Evolutionary conservation across 2,113 vertebrate species (phyloP), one percentile per base, ranked within the genome.

Genomic region (Vimba vimba): DNA sequence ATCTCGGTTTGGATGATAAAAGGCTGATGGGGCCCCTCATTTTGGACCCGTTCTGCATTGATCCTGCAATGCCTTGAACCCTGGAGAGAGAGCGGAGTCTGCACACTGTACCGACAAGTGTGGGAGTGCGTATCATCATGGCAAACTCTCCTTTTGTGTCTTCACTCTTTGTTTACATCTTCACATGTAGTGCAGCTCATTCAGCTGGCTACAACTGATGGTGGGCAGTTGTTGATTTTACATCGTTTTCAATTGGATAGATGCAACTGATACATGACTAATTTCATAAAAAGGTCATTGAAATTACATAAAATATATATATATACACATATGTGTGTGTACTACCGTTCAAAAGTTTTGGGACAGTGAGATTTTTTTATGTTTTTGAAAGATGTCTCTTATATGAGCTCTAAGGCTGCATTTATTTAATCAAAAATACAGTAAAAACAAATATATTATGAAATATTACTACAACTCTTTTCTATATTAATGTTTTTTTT

Each of bases 211-310:
- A 74, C 43, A 74, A 74, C 71, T 78, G 75, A 57, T 78, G 52
- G 75, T 78, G 52, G 75, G 50, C 75, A 78, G 52, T 75, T 83
- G 75, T 47, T 74, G 43, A 77, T 79, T 66, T 30, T 68, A 0
- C 76, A 87, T 85, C 87, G 83, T 91, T 90, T 88, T 57, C 25
- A 19, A 27, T 87, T 74, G 75, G 47, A 33, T 15, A 52, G 7
- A 52, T 50, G 25, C 47, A 47, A 76, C 74, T 25, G 6, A 50
- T 76, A 55, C 25, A 50, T 47, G 45, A 12, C 6, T 33, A 68
- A 19, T 33, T 30, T 68, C 66, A 68, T 33, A 1, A 8, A 33
- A 68, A 9, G 33, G 30, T 33, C 0, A 68, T 68, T 68, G 3
- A 68, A 33, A 68, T 68, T 9, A 33, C 30, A 43, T 4, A 43